phyloP scores from a whole-genome alignment of 2,797 vertebrate species.

The Limosa lapponica region DNA sequence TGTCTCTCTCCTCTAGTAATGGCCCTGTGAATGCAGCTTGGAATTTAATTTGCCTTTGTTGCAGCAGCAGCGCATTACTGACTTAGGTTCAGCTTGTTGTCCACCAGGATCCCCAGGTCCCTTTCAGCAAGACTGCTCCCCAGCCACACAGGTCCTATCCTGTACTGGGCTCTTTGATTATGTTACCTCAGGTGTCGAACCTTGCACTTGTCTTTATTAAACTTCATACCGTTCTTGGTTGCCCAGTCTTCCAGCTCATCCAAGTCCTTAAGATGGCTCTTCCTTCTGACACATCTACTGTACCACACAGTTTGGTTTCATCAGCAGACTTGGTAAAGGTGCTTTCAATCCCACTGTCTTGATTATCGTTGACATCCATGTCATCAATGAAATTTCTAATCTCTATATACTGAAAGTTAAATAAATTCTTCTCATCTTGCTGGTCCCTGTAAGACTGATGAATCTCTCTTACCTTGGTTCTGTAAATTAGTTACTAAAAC shows the following conservation, averaged over 20 bases:
- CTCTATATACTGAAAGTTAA: background rate
- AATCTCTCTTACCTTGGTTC: background rate
- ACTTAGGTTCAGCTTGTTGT: background rate
- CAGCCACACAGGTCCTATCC: background rate
- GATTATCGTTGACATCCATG: background rate
- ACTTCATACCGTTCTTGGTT: background rate
- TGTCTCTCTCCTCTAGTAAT: background rate
- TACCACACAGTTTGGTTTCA: background rate
- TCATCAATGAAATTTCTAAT: background rate
- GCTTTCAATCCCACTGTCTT: background rate
- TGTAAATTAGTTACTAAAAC: background rate
- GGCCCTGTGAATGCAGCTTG: background rate
- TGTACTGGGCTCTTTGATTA: background rate
- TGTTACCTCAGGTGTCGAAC: rapidly evolving
- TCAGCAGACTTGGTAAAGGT: background rate
- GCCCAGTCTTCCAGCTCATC: background rate
- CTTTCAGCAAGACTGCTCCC: background rate
- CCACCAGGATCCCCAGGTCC: too few species aligned
- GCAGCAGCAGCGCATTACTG: rapidly evolving
- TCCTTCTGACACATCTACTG: too few species aligned
- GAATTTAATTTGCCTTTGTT: background rate
- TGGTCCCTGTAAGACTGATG: background rate
- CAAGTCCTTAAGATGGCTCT: background rate
- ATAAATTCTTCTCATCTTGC: background rate
- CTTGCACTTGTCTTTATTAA: background rate